These are phyloP conservation scores for Felis chaus DNA, from an alignment of 2,113 vertebrate species.

Conservation along the genomic window DNA sequence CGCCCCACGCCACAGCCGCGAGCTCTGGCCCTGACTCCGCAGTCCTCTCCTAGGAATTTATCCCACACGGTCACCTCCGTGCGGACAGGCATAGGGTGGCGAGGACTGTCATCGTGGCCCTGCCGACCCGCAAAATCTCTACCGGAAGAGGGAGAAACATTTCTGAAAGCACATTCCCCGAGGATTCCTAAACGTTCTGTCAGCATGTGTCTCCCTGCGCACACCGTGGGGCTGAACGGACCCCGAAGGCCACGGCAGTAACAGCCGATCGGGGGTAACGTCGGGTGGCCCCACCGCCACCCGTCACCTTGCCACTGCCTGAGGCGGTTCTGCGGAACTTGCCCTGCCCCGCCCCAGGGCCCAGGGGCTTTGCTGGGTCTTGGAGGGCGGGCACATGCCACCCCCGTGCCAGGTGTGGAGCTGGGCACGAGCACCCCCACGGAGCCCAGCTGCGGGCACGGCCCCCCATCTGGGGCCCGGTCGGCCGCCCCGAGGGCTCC, in stretches of 20 bases:
- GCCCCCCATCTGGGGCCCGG: fast-evolving
- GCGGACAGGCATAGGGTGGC: fast-evolving
- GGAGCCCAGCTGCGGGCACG: background rate
- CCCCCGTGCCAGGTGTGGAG: background rate
- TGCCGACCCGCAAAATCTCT: background rate
- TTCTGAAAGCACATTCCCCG: fast-evolving
- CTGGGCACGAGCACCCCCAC: background rate
- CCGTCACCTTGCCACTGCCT: background rate
- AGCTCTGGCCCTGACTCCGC: background rate
- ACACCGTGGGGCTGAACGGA: no score
- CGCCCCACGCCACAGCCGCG: no score
- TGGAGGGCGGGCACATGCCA: fast-evolving
- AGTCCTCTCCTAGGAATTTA: background rate
- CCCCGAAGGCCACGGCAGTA: background rate
- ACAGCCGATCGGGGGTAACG: background rate
- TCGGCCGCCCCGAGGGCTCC: background rate
- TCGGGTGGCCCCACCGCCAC: background rate
- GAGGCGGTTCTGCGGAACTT: background rate
- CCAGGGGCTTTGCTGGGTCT: background rate
- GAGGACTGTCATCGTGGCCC: fast-evolving
- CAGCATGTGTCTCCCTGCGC: fast-evolving
- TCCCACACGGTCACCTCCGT: background rate
- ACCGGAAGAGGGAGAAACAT: background rate
- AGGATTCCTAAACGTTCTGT: fast-evolving
- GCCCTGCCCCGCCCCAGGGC: background rate